Evolutionary conservation across 2,888 invertebrate genomes (phyloP), one percentile per base, ranked within the genome.

Genomic region (Cabera pusaria): DNA sequence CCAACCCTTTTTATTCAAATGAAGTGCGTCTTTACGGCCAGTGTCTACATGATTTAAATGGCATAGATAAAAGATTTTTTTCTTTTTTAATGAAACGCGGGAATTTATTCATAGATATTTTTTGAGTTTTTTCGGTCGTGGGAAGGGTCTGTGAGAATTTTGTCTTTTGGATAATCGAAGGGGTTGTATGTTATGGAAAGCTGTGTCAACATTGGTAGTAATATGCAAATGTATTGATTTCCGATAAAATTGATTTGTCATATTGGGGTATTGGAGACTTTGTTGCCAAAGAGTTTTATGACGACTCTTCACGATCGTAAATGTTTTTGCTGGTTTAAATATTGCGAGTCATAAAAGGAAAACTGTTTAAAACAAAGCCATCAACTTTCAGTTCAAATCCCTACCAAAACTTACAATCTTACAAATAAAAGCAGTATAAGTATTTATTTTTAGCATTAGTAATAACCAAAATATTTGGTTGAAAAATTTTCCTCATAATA

Each of bases 1-100:
- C 59, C 64, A 79, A 80, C 82, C 77, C 77, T 75, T 72, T 64
- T 70, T 81, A 85, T 86, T 85, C 73, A 85, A 85, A 85, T 85
- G 72, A 64, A 61, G 70, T 70, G 64, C 60, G 59, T 71, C 67
- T 72, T 69, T 73, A 65, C 66, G 74, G 71, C 73, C 78, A 80
- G 80, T 74, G 64, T 71, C 59, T 55, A 49, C 40, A 29, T 29
- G 28, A 53, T 56, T 64, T 69, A 71, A 66, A 40, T 29, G 65
- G 58, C 57, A 66, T 62, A 79, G 79, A 80, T 80, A 81, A 82
- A 75, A 64, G 63, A 59, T 6, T 39, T 54, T 67, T 72, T 74
- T 72, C 69, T 67, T 51, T 64, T 67, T 68, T 44, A 37, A 41
- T 44, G 31, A 72, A 61, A 66, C 49, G 52, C 59, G 55, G 59